Base-by-base conservation (phyloP, 2,797 vertebrate genomes). In the Coracias cyanogaster region DNA sequence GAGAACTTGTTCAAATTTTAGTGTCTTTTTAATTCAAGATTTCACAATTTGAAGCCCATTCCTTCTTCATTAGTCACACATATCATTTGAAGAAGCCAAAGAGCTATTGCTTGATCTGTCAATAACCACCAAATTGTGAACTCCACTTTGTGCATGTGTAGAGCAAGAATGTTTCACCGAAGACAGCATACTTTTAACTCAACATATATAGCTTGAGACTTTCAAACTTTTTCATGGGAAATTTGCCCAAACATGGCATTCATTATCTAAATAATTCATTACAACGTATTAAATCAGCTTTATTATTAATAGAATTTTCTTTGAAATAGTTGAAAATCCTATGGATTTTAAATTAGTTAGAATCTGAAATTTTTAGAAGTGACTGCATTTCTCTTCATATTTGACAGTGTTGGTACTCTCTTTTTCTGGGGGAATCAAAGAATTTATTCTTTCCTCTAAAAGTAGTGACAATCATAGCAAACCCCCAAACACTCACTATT, bases 251-350 rank as follows among this genome's bases (percentile, higher is more conserved):
- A 86, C 6, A 9, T 77, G 57, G 22, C 71, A 92, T 78, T 77
- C 91, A 65, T 66, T 89, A 60, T 54, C 29, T 93, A 83, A 96
- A 95, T 92, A 93, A 96, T 94, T 91, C 37, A 95, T 86, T 92
- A 46, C 19, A 62, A 90, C 29, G 28, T 92, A 93, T 92, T 95
- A 76, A 62, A 57, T 88, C 76, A 76, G 37, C 35, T 95, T 92
- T 83, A 94, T 95, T 96, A 92, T 94, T 91, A 94, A 92, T 93
- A 90, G 61, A 54, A 69, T 67, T 55, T 80, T 90, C 91, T 97
- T 96, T 97, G 91, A 96, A 96, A 96, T 57, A 82, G 26, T 43
- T 89, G 92, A 81, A 95, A 94, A 92, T 87, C 37, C 35, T 76
- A 74, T 65, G 74, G 74, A 91, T 96, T 93, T 93, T 88, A 91